Evolutionary conservation across 2,113 vertebrate genomes (phyloP).

Genomic region (Megaceryle maxima): DNA sequence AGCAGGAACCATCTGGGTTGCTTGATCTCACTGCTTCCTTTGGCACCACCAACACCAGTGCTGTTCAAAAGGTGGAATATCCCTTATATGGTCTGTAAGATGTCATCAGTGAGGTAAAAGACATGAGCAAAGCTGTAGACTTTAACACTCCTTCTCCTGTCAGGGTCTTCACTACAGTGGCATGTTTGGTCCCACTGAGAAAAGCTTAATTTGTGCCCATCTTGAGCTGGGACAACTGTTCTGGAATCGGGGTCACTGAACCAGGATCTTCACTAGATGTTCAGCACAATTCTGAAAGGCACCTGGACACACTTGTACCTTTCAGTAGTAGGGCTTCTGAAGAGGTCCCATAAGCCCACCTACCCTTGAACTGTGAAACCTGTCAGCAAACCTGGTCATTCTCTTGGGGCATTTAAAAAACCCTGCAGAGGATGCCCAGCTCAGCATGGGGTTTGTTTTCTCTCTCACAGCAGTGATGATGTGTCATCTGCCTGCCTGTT

Average conservation of each 20-base stretch:
- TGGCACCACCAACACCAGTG: neutral
- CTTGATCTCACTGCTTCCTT: neutral
- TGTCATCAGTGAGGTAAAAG: neutral
- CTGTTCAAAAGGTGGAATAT: neutral
- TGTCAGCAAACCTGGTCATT: neutral
- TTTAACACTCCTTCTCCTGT: neutral
- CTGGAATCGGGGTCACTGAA: neutral
- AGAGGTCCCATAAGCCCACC: neutral
- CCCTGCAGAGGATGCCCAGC: neutral
- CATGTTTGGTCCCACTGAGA: neutral
- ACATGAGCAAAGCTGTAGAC: neutral
- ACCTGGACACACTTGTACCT: neutral
- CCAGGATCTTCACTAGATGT: neutral
- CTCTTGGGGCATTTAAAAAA: neutral
- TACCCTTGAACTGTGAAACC: neutral
- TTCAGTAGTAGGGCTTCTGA: neutral
- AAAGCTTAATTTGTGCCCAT: neutral
- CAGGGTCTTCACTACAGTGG: neutral
- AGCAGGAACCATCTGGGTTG: neutral
- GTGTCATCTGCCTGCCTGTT: constrained; percentile 75
- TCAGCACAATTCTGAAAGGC: neutral
- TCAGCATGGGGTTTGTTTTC: neutral
- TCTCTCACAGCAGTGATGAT: constrained; percentile 66
- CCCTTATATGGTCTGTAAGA: neutral
- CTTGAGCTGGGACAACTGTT: neutral